Evolutionary conservation across 2,888 invertebrate species (phyloP), one percentile per base, ranked within the genome.

Genomic region (Folsomia manolachei): DNA sequence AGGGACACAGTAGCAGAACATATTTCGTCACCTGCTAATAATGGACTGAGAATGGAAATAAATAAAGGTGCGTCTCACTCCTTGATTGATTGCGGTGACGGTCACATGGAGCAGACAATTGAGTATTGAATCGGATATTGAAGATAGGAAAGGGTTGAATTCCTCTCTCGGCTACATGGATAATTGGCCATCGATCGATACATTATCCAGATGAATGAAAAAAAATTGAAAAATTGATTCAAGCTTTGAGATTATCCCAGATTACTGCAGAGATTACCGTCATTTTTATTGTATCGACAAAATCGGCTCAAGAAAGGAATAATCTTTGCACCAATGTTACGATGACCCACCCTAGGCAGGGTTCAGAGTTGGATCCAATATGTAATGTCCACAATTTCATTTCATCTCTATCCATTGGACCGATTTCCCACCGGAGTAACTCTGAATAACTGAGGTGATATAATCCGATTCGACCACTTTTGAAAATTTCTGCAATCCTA

Each of bases 391-490:
- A n/a, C n/a, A n/a, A n/a, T n/a, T n/a, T 21, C 62, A 27, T 26
- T 64, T 64, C 64, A 64, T 27, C 64, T 27, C 14, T 64, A 27
- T 27, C 27, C 64, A 64, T 27, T 64, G 27, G 64, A n/a, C 64
- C 64, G 64, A 64, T 64, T 64, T 64, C 64, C 64, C 64, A 64
- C 64, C 23, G 64, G 64, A 64, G 26, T 27, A 64, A 60, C 60
- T 60, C 4, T 60, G 60, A n/a, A 60, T 21, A 60, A 60, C 27
- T 14, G 64, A 64, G n/a, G n/a, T 26, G 56, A 67, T 67, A 25
- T 67, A 67, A 67, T 67, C 67, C 56, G 67, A 67, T 67, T 66
- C 24, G 66, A 66, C 51, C 52, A 63, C 21, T 63, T 60, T 24
- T 39, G 39, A 39, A 14, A 39, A 39, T 14, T 39, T 39, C 14